A percentile compares a stretch with the other conserved stretches of the same genome.
Evolutionary conservation across 2,113 vertebrate species (phyloP).

Genomic region (Meles meles): DNA sequence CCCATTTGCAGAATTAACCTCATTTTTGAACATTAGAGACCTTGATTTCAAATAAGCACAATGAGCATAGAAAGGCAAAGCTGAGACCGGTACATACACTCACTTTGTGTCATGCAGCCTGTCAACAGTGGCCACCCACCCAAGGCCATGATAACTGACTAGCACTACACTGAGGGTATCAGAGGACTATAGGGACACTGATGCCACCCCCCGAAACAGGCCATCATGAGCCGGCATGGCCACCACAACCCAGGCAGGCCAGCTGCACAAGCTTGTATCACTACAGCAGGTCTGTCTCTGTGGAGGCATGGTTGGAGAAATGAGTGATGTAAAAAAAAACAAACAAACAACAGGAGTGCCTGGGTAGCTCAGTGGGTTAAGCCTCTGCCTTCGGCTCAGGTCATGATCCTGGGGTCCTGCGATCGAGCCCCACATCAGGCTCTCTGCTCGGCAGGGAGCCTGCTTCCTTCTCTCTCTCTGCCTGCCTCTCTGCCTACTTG

Average conservation of each 20-base stretch:
- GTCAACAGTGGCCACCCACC: neutral
- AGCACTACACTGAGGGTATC: neutral
- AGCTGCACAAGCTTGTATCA: neutral
- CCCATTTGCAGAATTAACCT: neutral
- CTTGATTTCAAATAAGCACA: neutral
- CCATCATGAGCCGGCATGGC: too few species aligned
- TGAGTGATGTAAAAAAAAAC: neutral
- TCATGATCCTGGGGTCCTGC: too few species aligned
- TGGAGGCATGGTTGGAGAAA: neutral
- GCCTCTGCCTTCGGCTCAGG: too few species aligned
- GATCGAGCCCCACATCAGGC: too few species aligned
- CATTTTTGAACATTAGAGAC: neutral
- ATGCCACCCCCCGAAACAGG: neutral
- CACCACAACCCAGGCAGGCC: fast-evolving
- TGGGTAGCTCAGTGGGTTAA: too few species aligned
- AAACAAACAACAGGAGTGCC: too few species aligned
- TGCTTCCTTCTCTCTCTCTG: too few species aligned
- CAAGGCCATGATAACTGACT: neutral
- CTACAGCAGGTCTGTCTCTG: neutral
- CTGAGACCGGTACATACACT: neutral
- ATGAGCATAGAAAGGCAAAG: neutral
- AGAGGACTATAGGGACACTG: neutral
- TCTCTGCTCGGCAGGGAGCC: too few species aligned
- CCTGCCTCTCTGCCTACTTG: too few species aligned
- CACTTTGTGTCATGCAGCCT: neutral